phyloP scores from a whole-genome alignment of 1,140 invertebrate species.

The Helicorthomorpha holstii region DNA sequence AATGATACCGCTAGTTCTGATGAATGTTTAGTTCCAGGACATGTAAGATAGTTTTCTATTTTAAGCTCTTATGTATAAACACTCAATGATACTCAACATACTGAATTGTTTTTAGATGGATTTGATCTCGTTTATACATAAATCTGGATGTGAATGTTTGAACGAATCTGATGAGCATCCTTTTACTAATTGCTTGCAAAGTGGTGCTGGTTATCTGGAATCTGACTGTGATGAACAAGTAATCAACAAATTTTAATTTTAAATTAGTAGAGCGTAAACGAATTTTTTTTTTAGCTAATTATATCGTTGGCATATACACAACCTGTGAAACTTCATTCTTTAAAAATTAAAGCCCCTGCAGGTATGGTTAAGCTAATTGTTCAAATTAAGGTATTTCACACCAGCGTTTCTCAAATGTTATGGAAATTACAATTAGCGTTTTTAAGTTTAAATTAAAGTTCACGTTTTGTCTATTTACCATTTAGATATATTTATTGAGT shows the following conservation, averaged over 20 bases:
- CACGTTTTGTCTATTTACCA: too few species aligned
- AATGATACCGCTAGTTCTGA: slow-evolving; percentile 33
- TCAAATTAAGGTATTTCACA: too few species aligned
- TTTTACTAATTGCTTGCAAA: slow-evolving; percentile 50
- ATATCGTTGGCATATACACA: slow-evolving; percentile 84
- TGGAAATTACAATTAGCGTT: too few species aligned
- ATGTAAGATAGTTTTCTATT: slow-evolving; percentile 46
- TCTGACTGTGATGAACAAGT: slow-evolving; percentile 86
- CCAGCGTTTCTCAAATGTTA: too few species aligned
- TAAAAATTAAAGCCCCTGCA: slow-evolving; percentile 73
- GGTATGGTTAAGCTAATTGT: too few species aligned
- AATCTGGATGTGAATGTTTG: slow-evolving; percentile 82
- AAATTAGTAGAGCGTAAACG: not conserved
- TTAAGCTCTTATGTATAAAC: too few species aligned
- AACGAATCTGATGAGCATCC: slow-evolving; percentile 92
- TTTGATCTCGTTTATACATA: slow-evolving; percentile 64
- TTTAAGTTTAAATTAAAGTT: too few species aligned
- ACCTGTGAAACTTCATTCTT: slow-evolving; percentile 91
- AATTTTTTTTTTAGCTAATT: slow-evolving; percentile 42
- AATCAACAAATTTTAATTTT: slow-evolving; percentile 9
- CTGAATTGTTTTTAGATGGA: slow-evolving; percentile 58
- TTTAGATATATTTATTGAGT: too few species aligned
- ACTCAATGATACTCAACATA: not conserved
- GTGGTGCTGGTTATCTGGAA: slow-evolving; percentile 57
- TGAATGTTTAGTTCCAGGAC: slow-evolving; percentile 50